Base-by-base conservation (phyloP, 2,888 invertebrate species). In the Parthenolecanium corni region DNA sequence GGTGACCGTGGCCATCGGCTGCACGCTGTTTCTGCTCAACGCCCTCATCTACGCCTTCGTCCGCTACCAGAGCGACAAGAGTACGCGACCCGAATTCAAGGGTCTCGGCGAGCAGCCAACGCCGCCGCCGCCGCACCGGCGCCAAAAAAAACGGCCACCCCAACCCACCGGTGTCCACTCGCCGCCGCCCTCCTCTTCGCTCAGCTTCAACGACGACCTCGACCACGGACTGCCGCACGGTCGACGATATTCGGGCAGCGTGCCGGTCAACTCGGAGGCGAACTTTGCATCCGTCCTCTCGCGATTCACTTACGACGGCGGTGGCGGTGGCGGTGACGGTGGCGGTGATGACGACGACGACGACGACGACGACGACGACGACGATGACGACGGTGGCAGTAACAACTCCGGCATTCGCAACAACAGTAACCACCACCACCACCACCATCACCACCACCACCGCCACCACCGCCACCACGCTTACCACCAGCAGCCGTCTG, bases 41-140 rank as follows among this genome's bases (percentile, higher is more conserved):
- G 84, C 89, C 56, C 76, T 89, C 46, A 86, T 89, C 70, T 89
- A 89, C 72, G 88, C 87, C 56, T 87, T 87, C 2, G 86, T 89
- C 9, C 89, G 88, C 73, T 89, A 89, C 72, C 89, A 89, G 72
- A 73, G 84, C 58, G 84, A 84, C 70, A 86, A 86, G 74, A n/a
- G n/a, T n/a, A 84, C 85, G 53, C 77, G 85, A 67, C 78, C 86
- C 70, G 88, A 89, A 44, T 61, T 66, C 42, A 66, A 66, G 46
- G 61, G 52, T 25, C 11, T 66, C 40, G 65, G 63, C 24, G 52
- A 64, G 1, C 58, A 64, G 40, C 31, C 31, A 9, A 5, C 23
- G 49, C 49, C 18, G 18, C 5, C 44, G 49, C 16, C 14, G 18
- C 49, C 21, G 20, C 49, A 14, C 23, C 23, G 11, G 21, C 14